phyloP scores from a whole-genome alignment of 2,797 vertebrate species.

The Mareca strepera region DNA sequence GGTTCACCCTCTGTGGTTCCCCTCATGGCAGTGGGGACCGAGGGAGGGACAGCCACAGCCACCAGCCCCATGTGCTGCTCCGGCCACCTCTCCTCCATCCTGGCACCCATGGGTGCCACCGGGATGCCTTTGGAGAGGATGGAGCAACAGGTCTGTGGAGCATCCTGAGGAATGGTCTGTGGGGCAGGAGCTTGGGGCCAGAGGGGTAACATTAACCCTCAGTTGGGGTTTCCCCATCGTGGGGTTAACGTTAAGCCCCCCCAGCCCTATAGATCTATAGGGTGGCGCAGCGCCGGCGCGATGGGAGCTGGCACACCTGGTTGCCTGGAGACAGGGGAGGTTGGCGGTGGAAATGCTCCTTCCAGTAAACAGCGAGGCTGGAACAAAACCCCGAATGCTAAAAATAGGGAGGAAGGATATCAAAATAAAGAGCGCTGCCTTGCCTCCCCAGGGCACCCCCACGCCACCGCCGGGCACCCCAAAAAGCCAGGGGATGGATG shows the following conservation, averaged over 20 bases:
- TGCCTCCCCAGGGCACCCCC: neutral
- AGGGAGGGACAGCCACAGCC: neutral
- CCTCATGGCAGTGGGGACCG: neutral
- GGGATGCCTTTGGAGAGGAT: neutral
- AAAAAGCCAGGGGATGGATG: neutral
- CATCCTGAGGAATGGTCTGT: neutral
- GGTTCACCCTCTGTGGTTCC: neutral
- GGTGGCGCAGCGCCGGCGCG: neutral
- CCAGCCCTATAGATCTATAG: conserved; percentile 24
- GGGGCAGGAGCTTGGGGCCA: neutral
- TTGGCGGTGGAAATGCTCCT: conserved; percentile 48
- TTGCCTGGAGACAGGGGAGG: conserved; percentile 64
- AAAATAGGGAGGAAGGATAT: conserved; percentile 61
- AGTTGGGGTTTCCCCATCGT: neutral
- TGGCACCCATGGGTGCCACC: too few species aligned
- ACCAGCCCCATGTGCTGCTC: neutral
- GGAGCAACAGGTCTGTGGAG: neutral
- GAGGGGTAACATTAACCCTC: fast-evolving
- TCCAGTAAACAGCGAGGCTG: conserved; percentile 67
- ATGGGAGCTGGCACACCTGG: conserved; percentile 63
- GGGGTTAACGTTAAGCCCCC: fast-evolving
- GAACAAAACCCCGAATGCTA: conserved; percentile 63
- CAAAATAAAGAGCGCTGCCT: conserved; percentile 17
- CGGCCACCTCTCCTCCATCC: neutral
- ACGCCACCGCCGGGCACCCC: fast-evolving